Evolutionary conservation across 2,888 invertebrate species (phyloP).

Genomic region (Bimastos eiseni): DNA sequence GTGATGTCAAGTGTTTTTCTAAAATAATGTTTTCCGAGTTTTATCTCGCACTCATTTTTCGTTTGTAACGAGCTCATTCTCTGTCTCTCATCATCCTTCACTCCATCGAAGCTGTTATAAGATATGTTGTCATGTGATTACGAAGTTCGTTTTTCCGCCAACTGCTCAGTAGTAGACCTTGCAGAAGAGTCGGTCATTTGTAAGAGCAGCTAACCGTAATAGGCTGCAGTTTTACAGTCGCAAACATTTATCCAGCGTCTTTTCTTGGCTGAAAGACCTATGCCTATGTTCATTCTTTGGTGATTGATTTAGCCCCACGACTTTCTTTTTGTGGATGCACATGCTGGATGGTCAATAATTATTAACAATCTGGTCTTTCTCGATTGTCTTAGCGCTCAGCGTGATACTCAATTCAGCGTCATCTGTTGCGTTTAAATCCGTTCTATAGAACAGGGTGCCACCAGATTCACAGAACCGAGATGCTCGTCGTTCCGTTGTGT

Average conservation of each 20-base stretch:
- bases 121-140: background rate
- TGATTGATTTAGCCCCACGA: too few species aligned
- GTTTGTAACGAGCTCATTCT: too few species aligned
- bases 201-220: background rate
- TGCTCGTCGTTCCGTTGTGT: background rate
- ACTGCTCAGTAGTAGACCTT: too few species aligned
- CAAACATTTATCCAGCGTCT: background rate
- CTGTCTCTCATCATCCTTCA: too few species aligned
- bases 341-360: too few species aligned
- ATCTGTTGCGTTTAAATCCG: background rate
- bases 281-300: too few species aligned
- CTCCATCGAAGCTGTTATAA: background rate
- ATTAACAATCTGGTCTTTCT: background rate
- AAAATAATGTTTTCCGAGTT: too few species aligned
- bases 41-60: too few species aligned
- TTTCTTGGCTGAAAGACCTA: background rate
- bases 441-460: background rate
- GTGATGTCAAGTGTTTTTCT: too few species aligned
- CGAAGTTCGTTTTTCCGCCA: background rate
- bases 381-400: background rate
- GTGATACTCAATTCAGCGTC: background rate
- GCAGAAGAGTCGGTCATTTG: background rate
- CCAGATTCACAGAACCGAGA: background rate
- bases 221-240: background rate
- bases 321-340: too few species aligned